A percentile compares a stretch with the other conserved stretches of the same genome.
Evolutionary conservation across 92 coral and sea anemone genomes (phyloP).

Genomic region (Muricea muricata): DNA sequence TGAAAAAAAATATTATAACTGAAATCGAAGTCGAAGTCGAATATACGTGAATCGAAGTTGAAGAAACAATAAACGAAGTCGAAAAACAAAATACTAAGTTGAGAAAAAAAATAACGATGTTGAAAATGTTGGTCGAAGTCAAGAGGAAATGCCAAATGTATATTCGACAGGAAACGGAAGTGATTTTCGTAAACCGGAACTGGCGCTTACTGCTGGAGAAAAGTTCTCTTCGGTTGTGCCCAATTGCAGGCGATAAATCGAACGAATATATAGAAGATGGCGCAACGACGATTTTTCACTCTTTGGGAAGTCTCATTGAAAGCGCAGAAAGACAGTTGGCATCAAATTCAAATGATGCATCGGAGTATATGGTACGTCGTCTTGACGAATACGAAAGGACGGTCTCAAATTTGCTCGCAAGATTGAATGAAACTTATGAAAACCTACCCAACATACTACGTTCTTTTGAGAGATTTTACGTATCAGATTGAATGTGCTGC

Average conservation of each 20-base stretch:
- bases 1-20: too few species aligned
- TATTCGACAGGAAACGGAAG: not conserved
- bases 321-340: slow-evolving; percentile 16
- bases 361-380: slow-evolving; percentile 14
- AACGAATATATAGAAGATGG: slow-evolving; percentile 25
- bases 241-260: not conserved
- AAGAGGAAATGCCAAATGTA: not conserved
- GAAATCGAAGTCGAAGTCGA: not conserved
- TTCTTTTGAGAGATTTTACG: not conserved
- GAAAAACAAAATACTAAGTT: too few species aligned
- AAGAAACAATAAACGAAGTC: not conserved
- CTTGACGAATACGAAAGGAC: slow-evolving; percentile 48
- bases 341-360: not conserved
- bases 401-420: slow-evolving; percentile 27
- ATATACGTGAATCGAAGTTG: not conserved
- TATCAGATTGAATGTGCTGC: not conserved
- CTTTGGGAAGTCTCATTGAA: slow-evolving; percentile 52
- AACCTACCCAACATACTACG: slow-evolving; percentile 23
- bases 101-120: not conserved
- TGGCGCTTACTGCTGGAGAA: not conserved
- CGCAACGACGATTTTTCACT: slow-evolving; percentile 47
- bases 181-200: not conserved
- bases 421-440: slow-evolving; percentile 29
- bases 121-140: not conserved
- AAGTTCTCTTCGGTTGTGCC: not conserved